These are phyloP conservation scores for Oenanthe oenanthe DNA, from an alignment of 2,113 vertebrate species.

Conservation along the genomic window DNA sequence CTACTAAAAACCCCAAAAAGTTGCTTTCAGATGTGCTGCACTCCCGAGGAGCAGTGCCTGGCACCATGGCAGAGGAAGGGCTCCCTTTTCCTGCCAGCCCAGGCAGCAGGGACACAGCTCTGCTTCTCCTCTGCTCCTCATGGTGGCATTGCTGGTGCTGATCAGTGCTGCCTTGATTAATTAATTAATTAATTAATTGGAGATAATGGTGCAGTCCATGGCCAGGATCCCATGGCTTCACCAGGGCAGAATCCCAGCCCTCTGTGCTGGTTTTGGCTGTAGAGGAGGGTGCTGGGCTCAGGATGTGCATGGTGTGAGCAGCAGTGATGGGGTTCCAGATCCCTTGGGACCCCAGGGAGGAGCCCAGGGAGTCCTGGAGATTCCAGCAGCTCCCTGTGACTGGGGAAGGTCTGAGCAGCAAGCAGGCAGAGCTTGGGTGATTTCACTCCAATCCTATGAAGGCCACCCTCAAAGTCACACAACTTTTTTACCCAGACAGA, in stretches of 20 bases:
- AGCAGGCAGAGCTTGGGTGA: background rate
- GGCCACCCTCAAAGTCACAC: background rate
- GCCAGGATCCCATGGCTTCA: background rate
- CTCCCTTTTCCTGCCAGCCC: background rate
- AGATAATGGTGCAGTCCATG: rapidly evolving
- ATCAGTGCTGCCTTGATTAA: rapidly evolving
- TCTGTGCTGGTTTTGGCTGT: background rate
- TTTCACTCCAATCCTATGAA: background rate
- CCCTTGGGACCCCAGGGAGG: background rate
- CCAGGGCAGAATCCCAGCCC: rapidly evolving
- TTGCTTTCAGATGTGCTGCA: background rate
- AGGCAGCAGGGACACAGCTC: background rate
- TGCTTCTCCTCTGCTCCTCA: rapidly evolving
- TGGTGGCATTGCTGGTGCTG: background rate
- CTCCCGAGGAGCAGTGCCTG: background rate
- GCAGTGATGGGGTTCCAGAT: background rate
- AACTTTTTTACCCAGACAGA: background rate
- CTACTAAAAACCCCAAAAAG: rapidly evolving
- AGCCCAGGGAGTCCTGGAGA: background rate
- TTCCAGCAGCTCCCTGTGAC: background rate
- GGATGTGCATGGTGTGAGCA: too few species aligned
- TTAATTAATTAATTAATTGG: background rate
- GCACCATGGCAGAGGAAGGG: background rate
- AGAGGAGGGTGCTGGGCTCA: rapidly evolving
- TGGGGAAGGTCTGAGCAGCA: background rate